These are phyloP conservation scores for Panonychus citri DNA, from an alignment of 1,140 invertebrate genomes.

Conservation along the genomic window DNA sequence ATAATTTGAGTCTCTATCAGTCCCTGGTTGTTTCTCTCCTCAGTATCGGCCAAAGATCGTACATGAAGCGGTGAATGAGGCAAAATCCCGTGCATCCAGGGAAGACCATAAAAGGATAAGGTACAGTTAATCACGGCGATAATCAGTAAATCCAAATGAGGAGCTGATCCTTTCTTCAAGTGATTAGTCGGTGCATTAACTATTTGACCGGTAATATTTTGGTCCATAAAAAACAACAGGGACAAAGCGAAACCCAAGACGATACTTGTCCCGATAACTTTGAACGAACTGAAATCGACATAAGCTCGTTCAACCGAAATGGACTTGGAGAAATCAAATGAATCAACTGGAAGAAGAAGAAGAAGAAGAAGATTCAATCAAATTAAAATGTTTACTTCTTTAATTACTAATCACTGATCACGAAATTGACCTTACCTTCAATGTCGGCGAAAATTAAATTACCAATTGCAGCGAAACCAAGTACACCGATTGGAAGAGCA, in stretches of 20 bases:
- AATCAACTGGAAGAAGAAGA: constrained; percentile 21
- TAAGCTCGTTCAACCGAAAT: constrained; percentile 22
- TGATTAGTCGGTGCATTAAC: constrained; percentile 29
- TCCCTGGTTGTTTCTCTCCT: constrained; percentile 19
- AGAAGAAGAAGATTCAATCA: not conserved
- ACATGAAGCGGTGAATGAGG: constrained; percentile 11
- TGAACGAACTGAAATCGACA: constrained; percentile 21
- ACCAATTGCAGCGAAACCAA: constrained; percentile 28
- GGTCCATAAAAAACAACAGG: constrained; percentile 32
- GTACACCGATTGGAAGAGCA: constrained; percentile 27
- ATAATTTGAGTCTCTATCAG: constrained; percentile 26
- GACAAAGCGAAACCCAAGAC: constrained; percentile 29
- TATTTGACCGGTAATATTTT: constrained; percentile 30
- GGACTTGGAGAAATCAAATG: constrained; percentile 24
- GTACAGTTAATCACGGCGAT: constrained; percentile 16
- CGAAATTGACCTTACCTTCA: not conserved
- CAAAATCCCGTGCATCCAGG: constrained; percentile 12
- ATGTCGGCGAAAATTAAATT: constrained; percentile 22
- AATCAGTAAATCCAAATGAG: constrained; percentile 13
- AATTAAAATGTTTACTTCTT: not conserved
- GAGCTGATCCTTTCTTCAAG: constrained; percentile 13
- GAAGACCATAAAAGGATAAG: constrained; percentile 7
- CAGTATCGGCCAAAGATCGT: constrained; percentile 5
- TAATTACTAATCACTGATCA: not conserved
- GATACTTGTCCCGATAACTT: constrained; percentile 17